phyloP scores from a whole-genome alignment of 2,113 vertebrate genomes.

The Entelurus aequoreus region DNA sequence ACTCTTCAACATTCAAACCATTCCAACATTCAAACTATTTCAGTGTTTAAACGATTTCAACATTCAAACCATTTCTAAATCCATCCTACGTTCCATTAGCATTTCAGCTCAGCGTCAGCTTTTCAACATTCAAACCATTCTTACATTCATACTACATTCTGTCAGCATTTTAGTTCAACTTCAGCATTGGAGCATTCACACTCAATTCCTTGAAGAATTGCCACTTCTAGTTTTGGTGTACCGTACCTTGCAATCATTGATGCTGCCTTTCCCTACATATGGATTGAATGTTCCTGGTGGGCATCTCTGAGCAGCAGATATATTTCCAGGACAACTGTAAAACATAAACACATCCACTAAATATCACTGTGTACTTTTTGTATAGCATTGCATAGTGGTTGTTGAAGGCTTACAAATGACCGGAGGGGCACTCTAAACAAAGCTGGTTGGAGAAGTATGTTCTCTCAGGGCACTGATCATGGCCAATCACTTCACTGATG shows the following conservation, averaged over 20 bases:
- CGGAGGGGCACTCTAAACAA: conserved; percentile 76
- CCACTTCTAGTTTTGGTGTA: not conserved
- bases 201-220: too few relatives aligned
- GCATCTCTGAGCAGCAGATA: conserved; percentile 68
- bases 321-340: conserved; percentile 71
- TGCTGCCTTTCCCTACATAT: conserved; percentile 57
- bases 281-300: conserved; percentile 70
- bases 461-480: conserved; percentile 66
- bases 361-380: not conserved
- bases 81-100: too few relatives aligned
- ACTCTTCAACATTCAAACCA: too few relatives aligned
- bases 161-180: too few relatives aligned
- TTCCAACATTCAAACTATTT: too few relatives aligned
- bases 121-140: too few relatives aligned
- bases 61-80: too few relatives aligned
- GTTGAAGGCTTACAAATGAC: conserved; percentile 76
- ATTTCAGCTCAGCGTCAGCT: too few relatives aligned
- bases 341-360: conserved; percentile 3
- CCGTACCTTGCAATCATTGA: conserved; percentile 74
- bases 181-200: too few relatives aligned
- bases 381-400: conserved; percentile 16
- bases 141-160: too few relatives aligned
- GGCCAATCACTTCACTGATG: conserved; percentile 11
- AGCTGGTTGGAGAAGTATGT: conserved; percentile 65
- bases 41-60: too few relatives aligned